Evolutionary conservation across 2,797 vertebrate genomes (phyloP), one percentile per base, ranked within the genome.

Genomic region (Petrocephalus schoutedeni): DNA sequence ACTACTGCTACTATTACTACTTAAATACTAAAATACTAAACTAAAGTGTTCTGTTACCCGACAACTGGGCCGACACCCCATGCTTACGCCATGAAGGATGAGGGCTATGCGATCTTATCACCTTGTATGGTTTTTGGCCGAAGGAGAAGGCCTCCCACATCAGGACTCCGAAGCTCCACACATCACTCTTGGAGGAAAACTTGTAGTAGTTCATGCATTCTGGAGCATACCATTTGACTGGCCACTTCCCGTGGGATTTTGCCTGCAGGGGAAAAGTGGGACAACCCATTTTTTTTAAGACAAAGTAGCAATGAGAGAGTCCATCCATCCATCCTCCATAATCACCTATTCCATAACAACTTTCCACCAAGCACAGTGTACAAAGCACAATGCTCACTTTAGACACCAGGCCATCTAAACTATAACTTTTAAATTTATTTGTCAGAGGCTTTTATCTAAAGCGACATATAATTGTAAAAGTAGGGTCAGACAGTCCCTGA

Each of bases 121-220:
- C 98, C 93, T 96, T 97, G 88, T 99, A 99, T 0, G 98, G 98
- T 87, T 99, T 99, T 91, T 97, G 97, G 2, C 98, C 98, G 0
- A 93, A 96, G 64, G 98, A 98, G 91, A 94, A 99, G 0, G 97
- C 97, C 91, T 99, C 98, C 98, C 98, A 99, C 98, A 99, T 98
- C 85, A 99, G 93, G 82, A 99, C 97, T 0, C 98, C 98, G 4
- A 99, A 99, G 92, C 98, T 99, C 98, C 98, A 99, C 87, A 99
- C 98, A 2, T 99, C 98, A 85, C 98, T 99, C 93, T 97, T 99
- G 90, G 96, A 97, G 74, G 98, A 99, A 94, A 99, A 99, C 91
- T 96, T 98, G 89, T 95, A 97, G 95, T 95, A 99, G 94, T 98
- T 98, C 89, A 99, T 98, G 82, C 97, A 99, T 92, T 99, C 98